Conservation (phyloP, 1,140 invertebrate genomes). For the Xylocopa sonorina region DNA sequence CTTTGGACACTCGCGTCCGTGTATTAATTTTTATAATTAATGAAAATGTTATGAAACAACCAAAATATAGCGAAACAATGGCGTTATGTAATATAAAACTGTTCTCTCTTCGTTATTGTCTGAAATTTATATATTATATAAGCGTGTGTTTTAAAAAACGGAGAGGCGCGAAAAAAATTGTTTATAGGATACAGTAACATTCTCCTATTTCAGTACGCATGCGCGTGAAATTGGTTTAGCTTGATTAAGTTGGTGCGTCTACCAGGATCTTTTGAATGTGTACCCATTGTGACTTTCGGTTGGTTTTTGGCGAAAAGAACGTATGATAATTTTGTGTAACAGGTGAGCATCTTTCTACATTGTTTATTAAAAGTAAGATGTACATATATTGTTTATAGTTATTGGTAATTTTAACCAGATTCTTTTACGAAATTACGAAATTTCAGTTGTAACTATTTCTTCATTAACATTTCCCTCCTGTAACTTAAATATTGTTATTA, state of each 20-base stretch:
- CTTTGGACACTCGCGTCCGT: neutral
- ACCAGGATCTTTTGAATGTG: neutral
- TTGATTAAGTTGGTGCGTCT: neutral
- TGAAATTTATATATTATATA: neutral
- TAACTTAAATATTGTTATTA: too few relatives aligned
- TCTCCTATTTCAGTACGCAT: neutral
- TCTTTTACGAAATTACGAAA: neutral
- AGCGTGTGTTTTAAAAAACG: neutral
- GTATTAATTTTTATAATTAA: neutral
- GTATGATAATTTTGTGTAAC: neutral
- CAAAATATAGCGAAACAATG: neutral
- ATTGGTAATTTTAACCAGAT: neutral
- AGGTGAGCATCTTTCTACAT: neutral
- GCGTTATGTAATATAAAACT: neutral
- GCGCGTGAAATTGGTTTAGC: neutral
- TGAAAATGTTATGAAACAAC: neutral
- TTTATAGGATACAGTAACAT: neutral
- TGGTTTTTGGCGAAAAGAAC: too few relatives aligned
- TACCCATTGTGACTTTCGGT: neutral
- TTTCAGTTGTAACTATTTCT: too few relatives aligned
- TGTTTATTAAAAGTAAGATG: neutral
- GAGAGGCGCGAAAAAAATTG: too few relatives aligned
- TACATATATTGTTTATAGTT: slow-evolving; percentile 4
- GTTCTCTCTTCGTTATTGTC: too few relatives aligned
- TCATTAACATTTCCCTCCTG: too few relatives aligned